These are phyloP conservation scores for Hemiscyllium ocellatum DNA, from an alignment of 2,113 vertebrate species.

Conservation along the genomic window DNA sequence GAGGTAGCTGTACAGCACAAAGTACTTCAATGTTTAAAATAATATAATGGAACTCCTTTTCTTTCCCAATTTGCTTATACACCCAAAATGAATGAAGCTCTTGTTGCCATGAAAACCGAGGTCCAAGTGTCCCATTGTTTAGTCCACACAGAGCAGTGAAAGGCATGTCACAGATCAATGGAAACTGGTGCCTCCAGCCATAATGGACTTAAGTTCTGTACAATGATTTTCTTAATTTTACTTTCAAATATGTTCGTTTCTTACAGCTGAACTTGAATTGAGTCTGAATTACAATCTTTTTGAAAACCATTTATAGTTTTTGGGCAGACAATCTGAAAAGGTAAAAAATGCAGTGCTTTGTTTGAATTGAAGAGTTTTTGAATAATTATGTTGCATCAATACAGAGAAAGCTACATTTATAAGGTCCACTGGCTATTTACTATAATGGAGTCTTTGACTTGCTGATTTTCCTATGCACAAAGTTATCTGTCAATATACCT, in stretches of 20 bases:
- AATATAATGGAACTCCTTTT: slow-evolving; percentile 31
- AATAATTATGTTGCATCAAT: slow-evolving; percentile 24
- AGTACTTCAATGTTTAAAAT: slow-evolving; percentile 30
- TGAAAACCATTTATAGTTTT: slow-evolving; percentile 32
- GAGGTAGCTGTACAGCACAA: slow-evolving; percentile 1
- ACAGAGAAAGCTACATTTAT: slow-evolving; percentile 15
- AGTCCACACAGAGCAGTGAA: slow-evolving; percentile 34
- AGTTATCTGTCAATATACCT: slow-evolving; percentile 8
- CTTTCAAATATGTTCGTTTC: slow-evolving; percentile 30
- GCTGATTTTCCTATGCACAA: not conserved
- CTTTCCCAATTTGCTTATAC: slow-evolving; percentile 35
- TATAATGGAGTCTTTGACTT: not conserved
- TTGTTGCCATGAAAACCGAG: slow-evolving; percentile 28
- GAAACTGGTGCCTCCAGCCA: slow-evolving; percentile 12
- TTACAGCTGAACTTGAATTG: slow-evolving; percentile 35
- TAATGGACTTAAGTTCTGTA: slow-evolving; percentile 34
- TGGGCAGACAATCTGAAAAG: slow-evolving; percentile 12
- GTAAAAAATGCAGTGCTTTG: not conserved
- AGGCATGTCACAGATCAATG: slow-evolving; percentile 32
- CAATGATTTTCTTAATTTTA: slow-evolving; percentile 36
- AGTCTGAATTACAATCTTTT: slow-evolving; percentile 30
- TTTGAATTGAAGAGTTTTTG: slow-evolving; percentile 22
- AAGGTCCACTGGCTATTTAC: slow-evolving; percentile 7
- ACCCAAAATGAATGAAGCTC: slow-evolving; percentile 34
- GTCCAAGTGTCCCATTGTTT: slow-evolving; percentile 27